Evolutionary conservation across 2,797 vertebrate species (phyloP).

Genomic region (Sebastes reedi): DNA sequence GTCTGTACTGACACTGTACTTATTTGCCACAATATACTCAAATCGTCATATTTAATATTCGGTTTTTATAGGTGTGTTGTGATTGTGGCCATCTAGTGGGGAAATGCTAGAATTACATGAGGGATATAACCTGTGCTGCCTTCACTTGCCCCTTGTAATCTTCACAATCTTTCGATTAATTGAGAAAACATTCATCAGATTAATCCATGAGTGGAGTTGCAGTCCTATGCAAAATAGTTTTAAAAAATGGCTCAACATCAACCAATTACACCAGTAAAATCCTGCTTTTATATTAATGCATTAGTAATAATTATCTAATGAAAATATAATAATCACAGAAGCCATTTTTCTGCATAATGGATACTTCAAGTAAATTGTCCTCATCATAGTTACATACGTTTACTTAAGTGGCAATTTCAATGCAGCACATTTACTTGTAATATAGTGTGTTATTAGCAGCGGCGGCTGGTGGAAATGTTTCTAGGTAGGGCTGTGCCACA

Average conservation of each 20-base stretch:
- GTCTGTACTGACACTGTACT: neutral
- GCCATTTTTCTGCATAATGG: neutral
- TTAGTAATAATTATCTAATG: neutral
- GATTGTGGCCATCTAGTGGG: slow-evolving; percentile 4
- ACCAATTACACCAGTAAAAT: neutral
- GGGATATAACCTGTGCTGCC: neutral
- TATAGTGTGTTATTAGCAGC: neutral
- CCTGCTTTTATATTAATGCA: neutral
- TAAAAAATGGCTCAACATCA: neutral
- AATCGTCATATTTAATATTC: neutral
- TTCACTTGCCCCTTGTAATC: neutral
- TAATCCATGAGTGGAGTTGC: neutral
- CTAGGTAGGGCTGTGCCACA: too few species aligned
- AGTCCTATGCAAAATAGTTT: neutral
- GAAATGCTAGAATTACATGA: neutral
- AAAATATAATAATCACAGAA: neutral
- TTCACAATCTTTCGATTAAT: neutral
- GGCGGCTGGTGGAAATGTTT: too few species aligned
- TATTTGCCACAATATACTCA: neutral
- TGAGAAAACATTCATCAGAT: neutral
- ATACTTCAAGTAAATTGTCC: neutral
- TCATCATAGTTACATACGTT: too few species aligned
- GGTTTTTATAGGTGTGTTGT: neutral
- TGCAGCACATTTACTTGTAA: neutral
- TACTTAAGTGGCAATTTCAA: neutral